phyloP scores from a whole-genome alignment of 2,797 vertebrate species.

The Bovichtus diacanthus region DNA sequence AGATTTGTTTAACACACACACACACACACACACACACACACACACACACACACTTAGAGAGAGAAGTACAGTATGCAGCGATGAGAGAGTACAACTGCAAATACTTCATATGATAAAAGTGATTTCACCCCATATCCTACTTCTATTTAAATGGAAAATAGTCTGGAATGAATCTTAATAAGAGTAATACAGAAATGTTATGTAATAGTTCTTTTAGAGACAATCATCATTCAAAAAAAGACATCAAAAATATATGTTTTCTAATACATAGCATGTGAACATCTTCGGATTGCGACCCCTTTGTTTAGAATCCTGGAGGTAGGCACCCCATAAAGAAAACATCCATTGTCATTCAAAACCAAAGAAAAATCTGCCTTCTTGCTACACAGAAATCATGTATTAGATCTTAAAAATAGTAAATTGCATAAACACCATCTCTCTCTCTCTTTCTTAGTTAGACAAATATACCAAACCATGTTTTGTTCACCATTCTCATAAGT shows the following conservation, averaged over 20 bases:
- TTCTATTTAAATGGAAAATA: constrained; percentile 62
- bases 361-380: constrained; percentile 49
- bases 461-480: constrained; percentile 52
- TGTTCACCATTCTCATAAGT: constrained; percentile 48
- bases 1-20: constrained; percentile 38
- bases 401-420: constrained; percentile 76
- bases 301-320: constrained; percentile 68
- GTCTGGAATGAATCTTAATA: constrained; percentile 61
- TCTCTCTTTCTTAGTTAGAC: constrained; percentile 60
- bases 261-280: constrained; percentile 70
- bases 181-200: constrained; percentile 65
- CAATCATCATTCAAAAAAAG: constrained; percentile 73
- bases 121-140: constrained; percentile 37
- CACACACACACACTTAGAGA: constrained; percentile 61
- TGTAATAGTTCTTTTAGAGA: constrained; percentile 68
- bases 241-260: constrained; percentile 83
- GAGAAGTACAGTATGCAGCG: constrained; percentile 62
- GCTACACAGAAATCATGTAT: constrained; percentile 76
- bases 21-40: constrained; percentile 42
- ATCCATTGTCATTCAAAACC: constrained; percentile 55
- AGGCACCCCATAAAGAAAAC: constrained; percentile 72
- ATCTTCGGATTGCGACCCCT: constrained; percentile 50
- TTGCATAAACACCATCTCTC: constrained; percentile 82
- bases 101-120: constrained; percentile 51
- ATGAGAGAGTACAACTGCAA: constrained; percentile 53